Percentiles rank a stretch among this genome's conserved stretches.
Conservation (phyloP, 2,797 vertebrate genomes). For the Pangasius djambal region DNA sequence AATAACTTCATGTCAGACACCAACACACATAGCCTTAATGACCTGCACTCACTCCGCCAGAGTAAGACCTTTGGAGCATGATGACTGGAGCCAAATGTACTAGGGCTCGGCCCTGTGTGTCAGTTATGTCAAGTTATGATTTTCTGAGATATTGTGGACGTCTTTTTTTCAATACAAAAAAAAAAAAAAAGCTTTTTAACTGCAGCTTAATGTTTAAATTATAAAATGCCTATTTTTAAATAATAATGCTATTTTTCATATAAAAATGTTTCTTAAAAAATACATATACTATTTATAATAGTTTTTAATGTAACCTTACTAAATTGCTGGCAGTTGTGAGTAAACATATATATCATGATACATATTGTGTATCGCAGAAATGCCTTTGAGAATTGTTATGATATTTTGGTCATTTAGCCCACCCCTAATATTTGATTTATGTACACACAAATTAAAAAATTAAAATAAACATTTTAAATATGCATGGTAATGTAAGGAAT, state of each 20-base stretch:
- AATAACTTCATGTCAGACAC: conserved; percentile 53
- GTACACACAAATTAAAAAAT: too few relatives aligned
- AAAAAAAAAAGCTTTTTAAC: not conserved
- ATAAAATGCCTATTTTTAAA: not conserved
- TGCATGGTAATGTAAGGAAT: too few relatives aligned
- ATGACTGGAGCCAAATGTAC: conserved; percentile 3
- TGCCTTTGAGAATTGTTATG: not conserved
- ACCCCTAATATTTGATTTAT: too few relatives aligned
- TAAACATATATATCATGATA: not conserved
- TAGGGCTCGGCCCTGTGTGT: not conserved
- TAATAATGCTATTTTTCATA: not conserved
- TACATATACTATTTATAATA: not conserved
- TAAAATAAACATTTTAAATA: too few relatives aligned
- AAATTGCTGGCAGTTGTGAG: not conserved
- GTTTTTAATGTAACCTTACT: not conserved
- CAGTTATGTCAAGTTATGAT: not conserved
- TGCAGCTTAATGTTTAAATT: not conserved
- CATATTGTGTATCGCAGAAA: not conserved
- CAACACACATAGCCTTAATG: conserved; percentile 52
- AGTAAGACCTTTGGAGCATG: conserved; percentile 40
- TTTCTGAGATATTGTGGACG: not conserved
- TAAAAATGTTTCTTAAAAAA: not conserved
- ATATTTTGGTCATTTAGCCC: too few relatives aligned
- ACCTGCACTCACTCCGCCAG: conserved; percentile 33
- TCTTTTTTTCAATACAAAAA: not conserved